phyloP scores from a whole-genome alignment of 2,113 vertebrate species.

The Austrofundulus limnaeus region DNA sequence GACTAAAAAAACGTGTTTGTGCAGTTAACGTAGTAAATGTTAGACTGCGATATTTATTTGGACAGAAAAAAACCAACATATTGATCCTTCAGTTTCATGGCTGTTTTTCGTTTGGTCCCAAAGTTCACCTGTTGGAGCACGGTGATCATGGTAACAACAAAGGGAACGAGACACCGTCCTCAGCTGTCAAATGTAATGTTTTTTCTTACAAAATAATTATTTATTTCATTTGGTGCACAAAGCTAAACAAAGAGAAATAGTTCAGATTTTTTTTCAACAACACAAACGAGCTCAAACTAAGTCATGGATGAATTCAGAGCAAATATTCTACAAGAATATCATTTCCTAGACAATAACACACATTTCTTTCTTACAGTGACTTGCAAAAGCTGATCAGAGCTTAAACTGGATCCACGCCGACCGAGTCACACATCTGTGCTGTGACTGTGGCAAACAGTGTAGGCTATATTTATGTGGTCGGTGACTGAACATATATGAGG shows the following conservation, averaged over 20 bases:
- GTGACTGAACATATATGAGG: background rate
- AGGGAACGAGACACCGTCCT: no score
- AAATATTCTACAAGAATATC: background rate
- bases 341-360: background rate
- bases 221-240: no score
- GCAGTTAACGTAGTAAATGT: background rate
- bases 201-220: no score
- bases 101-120: conserved; percentile 63
- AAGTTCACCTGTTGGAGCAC: conserved; percentile 67
- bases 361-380: conserved; percentile 1
- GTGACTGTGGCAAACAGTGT: conserved; percentile 31
- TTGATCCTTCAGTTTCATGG: conserved; percentile 36
- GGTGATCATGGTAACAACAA: conserved; percentile 53
- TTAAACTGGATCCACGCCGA: background rate
- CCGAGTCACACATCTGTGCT: conserved; percentile 12
- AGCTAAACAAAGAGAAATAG: no score
- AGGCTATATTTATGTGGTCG: conserved; percentile 50
- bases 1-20: background rate
- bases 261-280: no score
- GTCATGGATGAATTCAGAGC: background rate
- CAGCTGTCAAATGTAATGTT: no score
- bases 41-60: background rate
- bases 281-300: no score
- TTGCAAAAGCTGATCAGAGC: conserved; percentile 23
- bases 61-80: conserved; percentile 42